phyloP scores from a whole-genome alignment of 2,888 invertebrate genomes.

The Drosophila aldrichi region DNA sequence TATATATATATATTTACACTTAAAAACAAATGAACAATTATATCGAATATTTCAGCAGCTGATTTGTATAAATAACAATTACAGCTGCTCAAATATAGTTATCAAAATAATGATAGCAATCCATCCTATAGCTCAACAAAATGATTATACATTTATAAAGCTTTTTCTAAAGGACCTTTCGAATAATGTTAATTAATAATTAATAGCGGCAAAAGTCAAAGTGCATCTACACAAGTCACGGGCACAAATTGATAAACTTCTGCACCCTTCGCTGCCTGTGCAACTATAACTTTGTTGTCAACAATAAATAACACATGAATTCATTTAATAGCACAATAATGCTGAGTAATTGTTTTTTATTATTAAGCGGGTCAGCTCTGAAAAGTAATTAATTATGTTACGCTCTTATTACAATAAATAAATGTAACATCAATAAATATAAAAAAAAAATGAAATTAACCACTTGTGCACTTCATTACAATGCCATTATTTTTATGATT shows the following conservation, averaged over 20 bases:
- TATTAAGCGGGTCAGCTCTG: conserved; percentile 8
- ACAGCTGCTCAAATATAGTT: background rate
- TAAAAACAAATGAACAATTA: too few species aligned
- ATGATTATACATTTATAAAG: background rate
- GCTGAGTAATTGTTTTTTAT: conserved; percentile 37
- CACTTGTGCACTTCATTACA: conserved; percentile 53
- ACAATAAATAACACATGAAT: conserved; percentile 5
- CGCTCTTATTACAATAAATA: conserved; percentile 38
- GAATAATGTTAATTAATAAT: background rate
- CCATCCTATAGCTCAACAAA: background rate
- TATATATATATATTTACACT: too few species aligned
- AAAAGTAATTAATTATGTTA: conserved; percentile 55
- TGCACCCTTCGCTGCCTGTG: background rate
- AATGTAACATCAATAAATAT: conserved; percentile 23
- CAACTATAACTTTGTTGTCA: conserved; percentile 4
- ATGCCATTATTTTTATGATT: conserved; percentile 49
- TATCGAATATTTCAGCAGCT: too few species aligned
- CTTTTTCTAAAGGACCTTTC: background rate
- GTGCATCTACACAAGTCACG: background rate
- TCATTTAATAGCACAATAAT: conserved; percentile 13
- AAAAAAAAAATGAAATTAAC: background rate
- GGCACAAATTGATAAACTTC: background rate
- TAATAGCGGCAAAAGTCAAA: conserved; percentile 1
- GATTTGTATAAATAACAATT: background rate
- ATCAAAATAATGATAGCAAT: background rate